Conservation (phyloP, 2,113 vertebrate species). For the Pomatorhinus ruficollis region DNA sequence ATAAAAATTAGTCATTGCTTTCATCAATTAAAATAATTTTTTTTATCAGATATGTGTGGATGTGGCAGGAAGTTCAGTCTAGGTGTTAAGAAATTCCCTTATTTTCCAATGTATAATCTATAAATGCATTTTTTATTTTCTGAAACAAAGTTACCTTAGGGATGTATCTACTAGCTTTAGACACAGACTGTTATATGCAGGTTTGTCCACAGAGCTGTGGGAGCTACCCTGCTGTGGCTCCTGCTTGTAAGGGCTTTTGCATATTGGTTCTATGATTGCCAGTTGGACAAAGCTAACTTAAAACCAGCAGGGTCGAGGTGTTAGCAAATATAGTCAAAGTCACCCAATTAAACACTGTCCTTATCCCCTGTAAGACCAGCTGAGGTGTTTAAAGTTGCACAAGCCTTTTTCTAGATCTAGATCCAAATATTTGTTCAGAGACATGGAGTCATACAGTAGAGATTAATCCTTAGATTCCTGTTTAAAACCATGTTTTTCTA, state of each 20-base stretch:
- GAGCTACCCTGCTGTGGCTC: neutral
- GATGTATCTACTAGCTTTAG: neutral
- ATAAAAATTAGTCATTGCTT: neutral
- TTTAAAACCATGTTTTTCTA: neutral
- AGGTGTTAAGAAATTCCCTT: neutral
- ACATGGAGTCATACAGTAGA: neutral
- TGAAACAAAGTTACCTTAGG: neutral
- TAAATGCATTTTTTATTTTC: neutral
- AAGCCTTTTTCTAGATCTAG: neutral
- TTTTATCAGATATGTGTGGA: fast-evolving
- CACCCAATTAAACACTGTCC: neutral
- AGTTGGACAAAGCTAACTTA: neutral
- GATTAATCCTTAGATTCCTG: neutral
- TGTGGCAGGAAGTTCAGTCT: neutral
- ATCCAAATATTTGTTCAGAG: neutral
- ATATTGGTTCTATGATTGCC: neutral
- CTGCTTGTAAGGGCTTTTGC: neutral
- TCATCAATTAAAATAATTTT: neutral
- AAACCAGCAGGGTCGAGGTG: neutral
- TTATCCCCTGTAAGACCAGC: neutral
- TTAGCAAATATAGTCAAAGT: neutral
- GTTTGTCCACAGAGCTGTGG: neutral
- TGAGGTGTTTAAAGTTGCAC: neutral
- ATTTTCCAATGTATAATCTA: neutral
- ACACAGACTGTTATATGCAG: neutral